Conservation (phyloP, 2,888 invertebrate species). For the Elysia crispata region DNA sequence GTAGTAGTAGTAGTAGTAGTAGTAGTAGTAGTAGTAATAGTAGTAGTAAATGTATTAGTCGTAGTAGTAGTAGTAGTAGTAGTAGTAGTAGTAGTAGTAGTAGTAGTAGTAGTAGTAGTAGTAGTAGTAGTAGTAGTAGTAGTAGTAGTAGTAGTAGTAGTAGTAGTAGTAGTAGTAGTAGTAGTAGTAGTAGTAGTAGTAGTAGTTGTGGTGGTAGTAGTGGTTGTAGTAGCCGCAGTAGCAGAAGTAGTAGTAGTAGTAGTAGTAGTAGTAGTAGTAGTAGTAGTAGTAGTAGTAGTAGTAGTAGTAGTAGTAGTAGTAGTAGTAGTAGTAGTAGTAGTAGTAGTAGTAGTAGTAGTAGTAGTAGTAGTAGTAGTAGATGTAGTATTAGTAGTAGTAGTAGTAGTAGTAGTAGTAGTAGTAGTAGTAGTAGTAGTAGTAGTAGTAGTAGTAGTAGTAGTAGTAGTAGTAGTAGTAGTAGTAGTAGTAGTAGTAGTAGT, state of each 20-base stretch:
- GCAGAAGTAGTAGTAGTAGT: background rate
- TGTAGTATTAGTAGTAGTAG: too few species aligned
- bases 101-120: background rate
- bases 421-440: background rate
- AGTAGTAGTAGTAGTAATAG: constrained; percentile 18
- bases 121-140: background rate
- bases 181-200: background rate
- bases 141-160: background rate
- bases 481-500: too few species aligned
- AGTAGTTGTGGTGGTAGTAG: too few species aligned
- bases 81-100: too few species aligned
- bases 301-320: constrained; percentile 12
- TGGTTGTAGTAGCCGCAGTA: too few species aligned
- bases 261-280: constrained; percentile 6
- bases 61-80: too few species aligned
- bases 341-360: constrained; percentile 5
- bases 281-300: background rate
- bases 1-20: background rate
- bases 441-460: background rate
- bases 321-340: constrained; percentile 20
- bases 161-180: too few species aligned
- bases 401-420: too few species aligned
- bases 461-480: background rate
- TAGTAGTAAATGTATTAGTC: too few species aligned
- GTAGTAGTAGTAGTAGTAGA: too few species aligned